Evolutionary conservation across 2,888 invertebrate genomes (phyloP).

Genomic region (Encarsia formosa): DNA sequence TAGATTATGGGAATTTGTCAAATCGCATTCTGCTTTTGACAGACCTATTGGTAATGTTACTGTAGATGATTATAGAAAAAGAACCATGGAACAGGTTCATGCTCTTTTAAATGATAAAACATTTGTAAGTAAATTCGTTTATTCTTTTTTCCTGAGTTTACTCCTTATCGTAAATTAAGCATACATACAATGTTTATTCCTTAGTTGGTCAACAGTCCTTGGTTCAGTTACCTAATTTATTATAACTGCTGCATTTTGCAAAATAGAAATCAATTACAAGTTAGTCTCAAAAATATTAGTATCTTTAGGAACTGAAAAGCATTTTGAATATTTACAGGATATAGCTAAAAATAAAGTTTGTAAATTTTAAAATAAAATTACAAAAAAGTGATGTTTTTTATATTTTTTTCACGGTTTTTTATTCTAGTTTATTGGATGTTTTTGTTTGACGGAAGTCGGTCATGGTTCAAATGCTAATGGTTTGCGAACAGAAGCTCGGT

Average conservation of each 20-base stretch:
- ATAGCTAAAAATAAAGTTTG: conserved; percentile 44
- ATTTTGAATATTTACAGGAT: conserved; percentile 45
- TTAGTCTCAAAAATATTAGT: conserved; percentile 53
- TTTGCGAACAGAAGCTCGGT: conserved; percentile 86
- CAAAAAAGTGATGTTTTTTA: too few species aligned
- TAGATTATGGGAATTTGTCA: conserved; percentile 71
- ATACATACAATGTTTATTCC: too few species aligned
- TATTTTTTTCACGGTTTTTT: background rate
- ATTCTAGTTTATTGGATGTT: conserved; percentile 68
- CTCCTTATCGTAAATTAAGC: too few species aligned
- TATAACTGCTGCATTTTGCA: conserved; percentile 48
- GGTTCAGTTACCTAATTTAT: conserved; percentile 39
- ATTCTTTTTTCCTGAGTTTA: too few species aligned
- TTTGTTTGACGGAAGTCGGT: conserved; percentile 87
- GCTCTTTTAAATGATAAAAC: conserved; percentile 30
- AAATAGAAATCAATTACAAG: conserved; percentile 45
- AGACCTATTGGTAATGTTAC: conserved; percentile 58
- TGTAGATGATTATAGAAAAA: conserved; percentile 68
- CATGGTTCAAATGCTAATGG: conserved; percentile 93
- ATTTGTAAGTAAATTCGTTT: conserved; percentile 26
- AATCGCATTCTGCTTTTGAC: conserved; percentile 73
- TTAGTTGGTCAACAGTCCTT: too few species aligned
- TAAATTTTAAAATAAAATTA: too few species aligned
- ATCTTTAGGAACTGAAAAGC: conserved; percentile 53
- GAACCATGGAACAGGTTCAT: conserved; percentile 37